phyloP scores from a whole-genome alignment of 2,113 vertebrate genomes.

The Ifrita kowaldi region DNA sequence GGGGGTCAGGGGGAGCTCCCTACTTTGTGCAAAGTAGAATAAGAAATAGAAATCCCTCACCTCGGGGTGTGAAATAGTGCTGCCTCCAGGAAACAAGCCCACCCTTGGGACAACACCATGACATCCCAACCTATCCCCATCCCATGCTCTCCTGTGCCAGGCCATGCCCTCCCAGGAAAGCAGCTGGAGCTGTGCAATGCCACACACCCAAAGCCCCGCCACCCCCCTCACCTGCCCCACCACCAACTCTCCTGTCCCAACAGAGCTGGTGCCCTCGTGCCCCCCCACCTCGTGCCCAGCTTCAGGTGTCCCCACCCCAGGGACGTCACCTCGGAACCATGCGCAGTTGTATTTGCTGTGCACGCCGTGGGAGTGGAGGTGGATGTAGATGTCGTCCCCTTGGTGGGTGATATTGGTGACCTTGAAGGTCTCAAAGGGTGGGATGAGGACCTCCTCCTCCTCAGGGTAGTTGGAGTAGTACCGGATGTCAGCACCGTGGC shows the following conservation, averaged over 20 bases:
- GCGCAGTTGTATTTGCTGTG: neutral
- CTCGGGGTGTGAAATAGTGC: neutral
- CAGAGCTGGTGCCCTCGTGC: neutral
- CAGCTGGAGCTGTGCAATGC: neutral
- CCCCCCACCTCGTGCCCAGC: rapidly evolving
- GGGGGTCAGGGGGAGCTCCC: neutral
- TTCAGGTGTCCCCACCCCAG: neutral
- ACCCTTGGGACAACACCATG: neutral
- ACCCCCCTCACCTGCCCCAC: too few relatives aligned
- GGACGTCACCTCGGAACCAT: neutral
- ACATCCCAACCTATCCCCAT: neutral
- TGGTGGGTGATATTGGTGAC: neutral
- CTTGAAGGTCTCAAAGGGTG: neutral
- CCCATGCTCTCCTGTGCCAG: too few relatives aligned
- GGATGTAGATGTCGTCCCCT: neutral
- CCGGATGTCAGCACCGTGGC: neutral
- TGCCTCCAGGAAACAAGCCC: neutral
- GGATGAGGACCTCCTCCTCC: neutral
- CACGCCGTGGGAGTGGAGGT: neutral
- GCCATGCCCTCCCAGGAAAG: neutral
- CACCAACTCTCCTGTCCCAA: neutral
- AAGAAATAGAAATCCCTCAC: neutral
- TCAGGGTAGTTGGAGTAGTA: neutral
- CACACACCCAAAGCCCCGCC: neutral
- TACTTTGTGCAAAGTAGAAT: neutral